Evolutionary conservation across 1,140 invertebrate species (phyloP).

Genomic region (Drepana arcuata): DNA sequence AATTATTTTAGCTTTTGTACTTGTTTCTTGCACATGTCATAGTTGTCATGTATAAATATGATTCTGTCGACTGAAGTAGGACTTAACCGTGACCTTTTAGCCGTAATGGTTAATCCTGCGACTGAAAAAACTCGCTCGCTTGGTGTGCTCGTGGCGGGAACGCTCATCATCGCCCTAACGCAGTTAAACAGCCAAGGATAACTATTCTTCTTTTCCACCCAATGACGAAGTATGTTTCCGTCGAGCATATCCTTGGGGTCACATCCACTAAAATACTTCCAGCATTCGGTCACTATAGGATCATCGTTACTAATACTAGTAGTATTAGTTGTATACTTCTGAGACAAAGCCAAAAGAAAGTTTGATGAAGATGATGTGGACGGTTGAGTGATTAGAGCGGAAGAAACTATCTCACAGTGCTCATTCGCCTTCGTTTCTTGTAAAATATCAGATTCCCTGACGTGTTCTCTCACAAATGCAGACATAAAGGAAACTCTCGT

Average conservation of each 20-base stretch:
- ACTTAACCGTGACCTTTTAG: constrained; percentile 10
- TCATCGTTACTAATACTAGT: not conserved
- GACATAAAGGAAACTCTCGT: not conserved
- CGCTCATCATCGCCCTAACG: constrained; percentile 7
- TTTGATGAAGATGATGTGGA: not conserved
- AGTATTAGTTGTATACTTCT: not conserved
- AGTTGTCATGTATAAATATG: constrained; percentile 24
- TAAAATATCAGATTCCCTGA: not conserved
- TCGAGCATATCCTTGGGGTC: not conserved
- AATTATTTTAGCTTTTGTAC: not conserved
- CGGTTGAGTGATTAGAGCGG: not conserved
- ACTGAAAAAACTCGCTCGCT: constrained; percentile 18
- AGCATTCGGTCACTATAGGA: not conserved
- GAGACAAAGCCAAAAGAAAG: not conserved
- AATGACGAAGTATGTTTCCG: constrained; percentile 4
- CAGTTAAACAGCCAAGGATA: not conserved
- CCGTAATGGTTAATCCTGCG: constrained; percentile 10
- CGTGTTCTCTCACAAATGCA: not conserved
- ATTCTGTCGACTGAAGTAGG: constrained; percentile 13
- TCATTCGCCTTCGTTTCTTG: too few relatives aligned
- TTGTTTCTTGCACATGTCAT: constrained; percentile 3
- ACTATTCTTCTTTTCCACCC: not conserved
- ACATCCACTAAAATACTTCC: constrained; percentile 2
- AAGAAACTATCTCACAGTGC: not conserved
- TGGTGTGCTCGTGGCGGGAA: constrained; percentile 19